A percentile compares a stretch with the other conserved stretches of the same genome.
Conservation (phyloP, 2,888 invertebrate species). For the Daptonema setosum region DNA sequence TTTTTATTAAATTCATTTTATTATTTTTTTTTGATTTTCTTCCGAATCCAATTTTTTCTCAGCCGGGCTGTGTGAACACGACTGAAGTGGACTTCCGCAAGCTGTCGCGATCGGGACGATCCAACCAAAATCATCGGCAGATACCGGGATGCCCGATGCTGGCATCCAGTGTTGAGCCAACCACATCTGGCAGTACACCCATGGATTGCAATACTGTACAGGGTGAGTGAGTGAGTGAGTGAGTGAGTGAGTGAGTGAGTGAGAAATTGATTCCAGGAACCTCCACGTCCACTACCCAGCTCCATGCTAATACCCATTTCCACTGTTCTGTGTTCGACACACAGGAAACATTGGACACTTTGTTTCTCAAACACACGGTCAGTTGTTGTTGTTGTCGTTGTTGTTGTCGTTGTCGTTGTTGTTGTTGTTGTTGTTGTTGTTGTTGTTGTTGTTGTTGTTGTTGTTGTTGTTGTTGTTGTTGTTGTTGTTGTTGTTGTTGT, state of each 20-base stretch:
- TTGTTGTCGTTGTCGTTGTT: neutral
- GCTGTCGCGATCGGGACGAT: constrained; percentile 40
- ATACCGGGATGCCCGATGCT: neutral
- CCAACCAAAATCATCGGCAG: constrained; percentile 3
- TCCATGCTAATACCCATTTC: too few relatives aligned
- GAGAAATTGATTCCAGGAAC: neutral
- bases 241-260: neutral
- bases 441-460: neutral
- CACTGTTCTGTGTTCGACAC: neutral
- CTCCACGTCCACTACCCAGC: neutral
- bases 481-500: neutral
- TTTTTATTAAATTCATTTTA: too few relatives aligned
- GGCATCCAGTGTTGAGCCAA: neutral
- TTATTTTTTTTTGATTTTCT: too few relatives aligned
- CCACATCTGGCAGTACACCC: too few relatives aligned
- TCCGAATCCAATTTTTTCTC: constrained; percentile 15
- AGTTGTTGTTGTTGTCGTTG: neutral
- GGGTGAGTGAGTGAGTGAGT: neutral
- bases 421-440: neutral
- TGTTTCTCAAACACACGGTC: neutral
- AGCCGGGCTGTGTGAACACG: constrained; percentile 96
- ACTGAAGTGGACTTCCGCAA: constrained; percentile 96
- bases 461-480: neutral
- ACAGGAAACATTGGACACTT: neutral
- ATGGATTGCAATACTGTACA: too few relatives aligned